Percentiles rank a stretch among this genome's conserved stretches.
These are phyloP conservation scores for Parascotia fuliginaria DNA, from an alignment of 2,888 invertebrate genomes.

Conservation along the genomic window DNA sequence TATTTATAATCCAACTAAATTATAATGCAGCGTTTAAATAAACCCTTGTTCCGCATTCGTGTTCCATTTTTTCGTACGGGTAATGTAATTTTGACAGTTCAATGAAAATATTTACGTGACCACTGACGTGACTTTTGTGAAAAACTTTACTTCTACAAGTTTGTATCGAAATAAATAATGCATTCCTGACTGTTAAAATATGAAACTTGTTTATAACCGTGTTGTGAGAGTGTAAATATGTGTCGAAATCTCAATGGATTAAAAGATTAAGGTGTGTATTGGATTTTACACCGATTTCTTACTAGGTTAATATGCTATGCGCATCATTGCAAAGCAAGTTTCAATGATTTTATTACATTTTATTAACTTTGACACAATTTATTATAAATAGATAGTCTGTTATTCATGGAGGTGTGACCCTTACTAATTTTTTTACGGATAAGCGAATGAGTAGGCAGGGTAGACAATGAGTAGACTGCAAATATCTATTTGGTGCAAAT, in stretches of 20 bases:
- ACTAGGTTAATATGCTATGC: not conserved
- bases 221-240: slow-evolving; percentile 35
- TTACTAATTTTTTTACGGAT: too few relatives aligned
- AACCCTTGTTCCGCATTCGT: slow-evolving; percentile 21
- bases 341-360: not conserved
- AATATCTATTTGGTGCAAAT: too few relatives aligned
- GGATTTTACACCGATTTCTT: not conserved
- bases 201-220: slow-evolving; percentile 9
- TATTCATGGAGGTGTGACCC: not conserved
- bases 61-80: slow-evolving; percentile 46
- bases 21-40: slow-evolving; percentile 33
- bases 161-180: slow-evolving; percentile 14
- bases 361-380: not conserved
- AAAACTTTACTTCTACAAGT: slow-evolving; percentile 34
- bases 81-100: slow-evolving; percentile 76
- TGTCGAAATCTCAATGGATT: slow-evolving; percentile 29
- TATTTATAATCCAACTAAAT: slow-evolving; percentile 43
- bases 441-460: too few relatives aligned
- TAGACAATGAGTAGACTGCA: too few relatives aligned
- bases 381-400: not conserved
- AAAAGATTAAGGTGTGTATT: slow-evolving; percentile 33
- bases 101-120: slow-evolving; percentile 69
- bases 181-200: slow-evolving; percentile 11
- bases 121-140: slow-evolving; percentile 52
- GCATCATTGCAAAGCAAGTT: not conserved